Evolutionary conservation across 1,140 invertebrate genomes (phyloP).

Genomic region (Helicoverpa zea): DNA sequence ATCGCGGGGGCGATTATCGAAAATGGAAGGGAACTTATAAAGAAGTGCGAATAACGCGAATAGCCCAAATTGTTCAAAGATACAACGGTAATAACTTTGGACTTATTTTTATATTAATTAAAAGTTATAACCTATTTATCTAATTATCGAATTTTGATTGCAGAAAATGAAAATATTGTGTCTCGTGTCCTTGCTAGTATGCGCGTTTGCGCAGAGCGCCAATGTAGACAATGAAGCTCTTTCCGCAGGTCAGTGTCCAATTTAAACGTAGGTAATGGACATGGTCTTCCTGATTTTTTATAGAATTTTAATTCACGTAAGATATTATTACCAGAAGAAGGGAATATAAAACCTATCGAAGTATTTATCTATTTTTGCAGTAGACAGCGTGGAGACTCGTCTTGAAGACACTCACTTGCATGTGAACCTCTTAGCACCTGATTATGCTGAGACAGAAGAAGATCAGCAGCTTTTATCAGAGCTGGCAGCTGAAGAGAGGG

Average conservation of each 20-base stretch:
- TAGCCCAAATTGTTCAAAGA: neutral
- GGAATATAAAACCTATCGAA: neutral
- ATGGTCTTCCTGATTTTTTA: too few relatives aligned
- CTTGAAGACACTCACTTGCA: slow-evolving; percentile 7
- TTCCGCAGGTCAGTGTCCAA: slow-evolving; percentile 14
- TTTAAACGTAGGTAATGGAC: neutral
- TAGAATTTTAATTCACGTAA: too few relatives aligned
- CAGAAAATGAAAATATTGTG: slow-evolving; percentile 47
- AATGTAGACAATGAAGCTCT: neutral
- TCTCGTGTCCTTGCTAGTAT: slow-evolving; percentile 12
- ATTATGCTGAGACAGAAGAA: slow-evolving; percentile 4
- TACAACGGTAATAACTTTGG: slow-evolving; percentile 13
- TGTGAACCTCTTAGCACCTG: neutral
- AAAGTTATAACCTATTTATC: neutral
- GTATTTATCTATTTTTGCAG: neutral
- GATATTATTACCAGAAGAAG: too few relatives aligned
- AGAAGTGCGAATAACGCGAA: neutral
- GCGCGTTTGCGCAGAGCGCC: slow-evolving; percentile 18
- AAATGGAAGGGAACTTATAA: neutral
- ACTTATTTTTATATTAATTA: neutral
- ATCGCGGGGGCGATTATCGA: slow-evolving; percentile 5
- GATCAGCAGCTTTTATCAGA: neutral
- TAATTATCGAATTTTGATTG: slow-evolving; percentile 8
- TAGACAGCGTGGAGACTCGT: neutral
- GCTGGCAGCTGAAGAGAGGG: neutral